Evolutionary conservation across 1,140 invertebrate genomes (phyloP).

Genomic region (Papilio dardanus): DNA sequence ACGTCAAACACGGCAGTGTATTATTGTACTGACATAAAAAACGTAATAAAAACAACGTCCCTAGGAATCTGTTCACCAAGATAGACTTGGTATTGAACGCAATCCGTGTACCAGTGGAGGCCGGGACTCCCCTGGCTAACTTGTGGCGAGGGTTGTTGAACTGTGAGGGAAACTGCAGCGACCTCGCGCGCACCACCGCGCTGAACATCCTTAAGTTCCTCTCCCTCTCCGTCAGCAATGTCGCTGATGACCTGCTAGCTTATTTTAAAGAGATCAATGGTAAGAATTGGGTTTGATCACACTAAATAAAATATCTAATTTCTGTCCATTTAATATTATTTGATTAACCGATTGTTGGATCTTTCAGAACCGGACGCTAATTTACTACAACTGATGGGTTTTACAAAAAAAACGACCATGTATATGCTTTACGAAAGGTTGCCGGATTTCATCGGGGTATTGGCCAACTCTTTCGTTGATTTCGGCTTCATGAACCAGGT

Average conservation of each 20-base stretch:
- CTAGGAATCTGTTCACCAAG: slow-evolving; percentile 65
- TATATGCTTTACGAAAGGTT: slow-evolving; percentile 71
- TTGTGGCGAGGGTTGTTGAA: slow-evolving; percentile 58
- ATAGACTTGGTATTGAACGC: slow-evolving; percentile 61
- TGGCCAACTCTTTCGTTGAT: slow-evolving; percentile 76
- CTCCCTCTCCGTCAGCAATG: slow-evolving; percentile 53
- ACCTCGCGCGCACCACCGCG: slow-evolving; percentile 49
- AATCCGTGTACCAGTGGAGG: slow-evolving; percentile 48
- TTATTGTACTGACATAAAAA: neutral
- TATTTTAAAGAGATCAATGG: slow-evolving; percentile 69
- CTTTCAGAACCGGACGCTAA: slow-evolving; percentile 68
- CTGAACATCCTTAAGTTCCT: slow-evolving; percentile 55
- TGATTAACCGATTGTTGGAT: slow-evolving; percentile 1
- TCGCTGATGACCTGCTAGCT: slow-evolving; percentile 57
- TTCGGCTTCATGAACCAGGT: slow-evolving; percentile 77
- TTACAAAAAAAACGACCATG: slow-evolving; percentile 70
- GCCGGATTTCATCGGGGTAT: slow-evolving; percentile 65
- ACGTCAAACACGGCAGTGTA: neutral
- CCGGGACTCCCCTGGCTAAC: slow-evolving; percentile 45
- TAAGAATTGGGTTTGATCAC: slow-evolving; percentile 40
- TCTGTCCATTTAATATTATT: neutral
- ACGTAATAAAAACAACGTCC: slow-evolving; percentile 25
- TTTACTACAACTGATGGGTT: slow-evolving; percentile 70
- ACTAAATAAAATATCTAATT: neutral
- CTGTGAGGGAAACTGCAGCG: slow-evolving; percentile 56